Base-by-base conservation (phyloP, 2,797 vertebrate genomes). In the Sebastes vulpes region DNA sequence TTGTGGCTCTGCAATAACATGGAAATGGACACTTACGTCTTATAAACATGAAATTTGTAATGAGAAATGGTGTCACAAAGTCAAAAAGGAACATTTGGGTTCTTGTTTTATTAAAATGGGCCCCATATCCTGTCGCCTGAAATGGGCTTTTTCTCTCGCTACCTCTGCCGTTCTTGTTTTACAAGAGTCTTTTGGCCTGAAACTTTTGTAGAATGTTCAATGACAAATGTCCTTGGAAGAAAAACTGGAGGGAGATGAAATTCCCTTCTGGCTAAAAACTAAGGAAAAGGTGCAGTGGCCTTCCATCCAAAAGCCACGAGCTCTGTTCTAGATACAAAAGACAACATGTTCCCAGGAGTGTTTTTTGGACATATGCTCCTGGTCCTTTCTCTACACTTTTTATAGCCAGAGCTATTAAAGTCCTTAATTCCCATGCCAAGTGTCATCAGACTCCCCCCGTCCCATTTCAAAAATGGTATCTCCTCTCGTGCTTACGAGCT, bases 191-290 rank as follows among this genome's bases (percentile, higher is more conserved):
- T 82, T 86, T 85, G 81, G 69, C 72, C 73, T 75, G 72, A 70
- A 89, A 88, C 77, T 81, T 90, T 90, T 86, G 85, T 79, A 60
- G 59, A 86, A 76, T 80, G 73, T 85, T 91, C 84, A 92, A 87
- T 90, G 88, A 90, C 86, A 91, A 92, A 91, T 86, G 92, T 93
- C 92, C 94, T 95, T 95, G 92, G 70, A 85, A 78, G 64, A 72
- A 65, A 81, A 86, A 82, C 63, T 79, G 68, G 52, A 88, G 79
- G 65, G 78, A 85, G 69, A 85, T 81, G 60, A 89, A 91, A 92
- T 88, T 94, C 92, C 89, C 93, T 71, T 64, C 77, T 78, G 88
- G 77, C 74, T 85, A 57, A 61, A 76, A 85, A 90, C 48, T 29
- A 82, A 83, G 67, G 78, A 79, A 70, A 87, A 83, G 81, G 87